These are phyloP conservation scores for Agriopis leucophaearia DNA, from an alignment of 2,888 invertebrate species.

Conservation along the genomic window DNA sequence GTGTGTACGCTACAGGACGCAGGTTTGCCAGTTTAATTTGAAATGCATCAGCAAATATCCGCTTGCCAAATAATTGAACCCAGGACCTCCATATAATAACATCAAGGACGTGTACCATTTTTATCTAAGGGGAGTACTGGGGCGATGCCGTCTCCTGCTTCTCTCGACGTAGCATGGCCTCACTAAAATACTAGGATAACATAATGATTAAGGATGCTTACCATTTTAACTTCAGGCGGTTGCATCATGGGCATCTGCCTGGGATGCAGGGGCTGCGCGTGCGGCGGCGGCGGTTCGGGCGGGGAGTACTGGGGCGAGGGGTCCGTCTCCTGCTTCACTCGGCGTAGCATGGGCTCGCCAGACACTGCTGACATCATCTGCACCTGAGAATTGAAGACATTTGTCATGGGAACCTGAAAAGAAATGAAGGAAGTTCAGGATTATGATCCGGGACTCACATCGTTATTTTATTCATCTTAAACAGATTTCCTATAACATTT, in stretches of 20 bases:
- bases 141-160: not conserved
- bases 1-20: too few species aligned
- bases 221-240: constrained; percentile 63
- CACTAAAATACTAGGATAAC: not conserved
- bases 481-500: not conserved
- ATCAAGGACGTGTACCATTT: not conserved
- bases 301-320: constrained; percentile 84
- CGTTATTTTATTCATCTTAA: not conserved
- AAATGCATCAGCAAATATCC: too few species aligned
- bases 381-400: constrained; percentile 78
- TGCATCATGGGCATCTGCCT: constrained; percentile 76
- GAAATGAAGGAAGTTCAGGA: not conserved
- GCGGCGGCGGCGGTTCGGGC: constrained; percentile 82
- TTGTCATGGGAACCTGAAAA: constrained; percentile 2
- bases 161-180: not conserved
- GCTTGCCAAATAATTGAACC: not conserved
- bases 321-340: constrained; percentile 81
- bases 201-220: constrained; percentile 23
- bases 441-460: not conserved
- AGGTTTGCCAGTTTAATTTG: too few species aligned
- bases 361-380: constrained; percentile 90
- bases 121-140: not conserved
- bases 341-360: constrained; percentile 74
- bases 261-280: constrained; percentile 84
- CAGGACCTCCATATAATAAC: not conserved